Conservation (phyloP, 1,140 invertebrate species). For the Cotesia glomerata region DNA sequence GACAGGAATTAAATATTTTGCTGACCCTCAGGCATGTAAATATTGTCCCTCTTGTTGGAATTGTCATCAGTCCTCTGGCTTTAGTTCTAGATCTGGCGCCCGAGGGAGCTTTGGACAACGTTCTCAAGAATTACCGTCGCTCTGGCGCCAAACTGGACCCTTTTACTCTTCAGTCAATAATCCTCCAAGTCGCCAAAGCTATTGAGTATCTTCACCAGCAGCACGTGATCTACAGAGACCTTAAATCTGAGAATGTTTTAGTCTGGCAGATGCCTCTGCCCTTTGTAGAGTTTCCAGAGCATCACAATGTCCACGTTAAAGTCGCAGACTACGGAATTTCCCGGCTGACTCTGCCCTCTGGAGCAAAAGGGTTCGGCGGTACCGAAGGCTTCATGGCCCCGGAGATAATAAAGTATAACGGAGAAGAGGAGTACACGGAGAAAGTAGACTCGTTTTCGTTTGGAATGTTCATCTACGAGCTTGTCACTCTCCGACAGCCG, state of each 20-base stretch:
- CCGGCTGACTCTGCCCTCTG: slow-evolving; percentile 83
- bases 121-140: slow-evolving; percentile 81
- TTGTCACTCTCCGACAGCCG: slow-evolving; percentile 90
- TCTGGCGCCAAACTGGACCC: slow-evolving; percentile 82
- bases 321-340: slow-evolving; percentile 97
- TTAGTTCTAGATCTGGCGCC: slow-evolving; percentile 91
- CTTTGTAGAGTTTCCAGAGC: slow-evolving; percentile 69
- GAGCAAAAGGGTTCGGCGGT: slow-evolving; percentile 96
- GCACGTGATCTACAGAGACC: slow-evolving; percentile 93
- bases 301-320: slow-evolving; percentile 82
- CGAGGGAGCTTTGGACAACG: slow-evolving; percentile 84
- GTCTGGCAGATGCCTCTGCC: slow-evolving; percentile 92
- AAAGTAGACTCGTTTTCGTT: slow-evolving; percentile 99
- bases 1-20: slow-evolving; percentile 93
- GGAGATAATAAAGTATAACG: slow-evolving; percentile 97
- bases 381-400: slow-evolving; percentile 99
- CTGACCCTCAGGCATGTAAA: slow-evolving; percentile 85
- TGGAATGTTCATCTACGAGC: slow-evolving; percentile 98
- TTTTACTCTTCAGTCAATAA: slow-evolving; percentile 82
- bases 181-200: slow-evolving; percentile 90
- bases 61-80: slow-evolving; percentile 86
- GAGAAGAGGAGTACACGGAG: slow-evolving; percentile 98
- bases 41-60: slow-evolving; percentile 91
- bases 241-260: slow-evolving; percentile 98
- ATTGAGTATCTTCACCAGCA: slow-evolving; percentile 95